Evolutionary conservation across 2,113 vertebrate genomes (phyloP), one percentile per base, ranked within the genome.

Genomic region (Hemibagrus wyckioides): DNA sequence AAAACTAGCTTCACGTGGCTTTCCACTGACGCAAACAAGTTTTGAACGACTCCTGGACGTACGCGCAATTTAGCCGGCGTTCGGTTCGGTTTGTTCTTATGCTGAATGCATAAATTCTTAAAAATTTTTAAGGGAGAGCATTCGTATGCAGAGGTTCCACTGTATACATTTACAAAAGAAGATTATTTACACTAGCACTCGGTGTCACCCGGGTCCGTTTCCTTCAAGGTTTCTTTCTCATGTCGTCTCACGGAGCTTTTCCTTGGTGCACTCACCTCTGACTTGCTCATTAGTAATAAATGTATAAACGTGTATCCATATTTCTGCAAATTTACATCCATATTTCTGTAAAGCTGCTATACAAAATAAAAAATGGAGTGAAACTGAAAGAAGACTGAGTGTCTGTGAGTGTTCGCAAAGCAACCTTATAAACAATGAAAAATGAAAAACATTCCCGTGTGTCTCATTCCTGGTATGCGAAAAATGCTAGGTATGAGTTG

Each of bases 401-500:
- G 21, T 71, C 33, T 71, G 33, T 71, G 67, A 39, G 7, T 23
- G 69, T 76, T 48, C 73, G 28, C 41, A 14, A 75, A 75, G 69
- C 69, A 73, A 41, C 69, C 69, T 71, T 71, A 71, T n/a, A n/a
- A 86, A 77, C 4, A 44, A 19, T 57, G n/a, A 39, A n/a, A 76
- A 85, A 28, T 36, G n/a, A 61, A 87, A 87, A 10, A 52, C 77
- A 56, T 71, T 56, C n/a, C 23, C 44, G 3, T 87, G 83, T 44
- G 86, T 86, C 28, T 88, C 73, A 11, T 39, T 54, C 59, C 44
- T 69, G 75, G 15, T 59, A 59, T 85, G 36, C 25, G 36, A 33
- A 65, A 44, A 90, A 77, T 85, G 88, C 89, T 91, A 85, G 79
- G 87, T 90, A 86, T 75, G 86, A 90, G 87, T 79, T 41, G 86